These are phyloP conservation scores for Falco cherrug DNA, from an alignment of 2,797 vertebrate species.

Conservation along the genomic window DNA sequence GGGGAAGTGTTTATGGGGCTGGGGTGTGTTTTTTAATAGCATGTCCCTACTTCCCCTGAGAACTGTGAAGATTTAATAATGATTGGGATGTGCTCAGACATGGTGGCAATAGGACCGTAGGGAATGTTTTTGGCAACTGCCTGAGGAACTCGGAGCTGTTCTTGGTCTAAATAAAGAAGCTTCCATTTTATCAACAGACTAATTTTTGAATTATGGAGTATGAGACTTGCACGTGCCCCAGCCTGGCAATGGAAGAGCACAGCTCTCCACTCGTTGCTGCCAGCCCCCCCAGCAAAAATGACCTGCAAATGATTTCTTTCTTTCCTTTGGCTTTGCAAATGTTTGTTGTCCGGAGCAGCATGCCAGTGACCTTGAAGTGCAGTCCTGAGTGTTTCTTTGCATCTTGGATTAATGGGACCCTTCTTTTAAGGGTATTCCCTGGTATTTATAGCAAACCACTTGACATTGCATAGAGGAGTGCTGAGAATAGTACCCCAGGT, in stretches of 20 bases:
- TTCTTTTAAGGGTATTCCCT: conserved; percentile 12
- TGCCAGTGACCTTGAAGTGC: neutral
- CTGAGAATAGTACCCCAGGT: conserved; percentile 1
- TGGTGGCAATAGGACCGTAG: neutral
- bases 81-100: conserved; percentile 15
- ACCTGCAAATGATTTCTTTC: neutral
- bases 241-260: neutral
- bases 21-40: neutral
- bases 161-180: conserved; percentile 46
- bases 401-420: neutral
- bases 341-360: neutral
- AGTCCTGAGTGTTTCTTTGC: neutral
- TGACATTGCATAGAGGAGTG: neutral
- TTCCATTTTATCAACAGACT: conserved; percentile 33
- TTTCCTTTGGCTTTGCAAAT: neutral
- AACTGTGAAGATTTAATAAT: neutral
- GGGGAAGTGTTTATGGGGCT: neutral
- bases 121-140: neutral
- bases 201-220: conserved; percentile 3
- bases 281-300: neutral
- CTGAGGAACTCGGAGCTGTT: conserved; percentile 16
- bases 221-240: neutral
- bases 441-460: neutral
- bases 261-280: neutral
- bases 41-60: neutral